These are phyloP conservation scores for Mythimna ferrago DNA, from an alignment of 2,888 invertebrate genomes.

Conservation along the genomic window DNA sequence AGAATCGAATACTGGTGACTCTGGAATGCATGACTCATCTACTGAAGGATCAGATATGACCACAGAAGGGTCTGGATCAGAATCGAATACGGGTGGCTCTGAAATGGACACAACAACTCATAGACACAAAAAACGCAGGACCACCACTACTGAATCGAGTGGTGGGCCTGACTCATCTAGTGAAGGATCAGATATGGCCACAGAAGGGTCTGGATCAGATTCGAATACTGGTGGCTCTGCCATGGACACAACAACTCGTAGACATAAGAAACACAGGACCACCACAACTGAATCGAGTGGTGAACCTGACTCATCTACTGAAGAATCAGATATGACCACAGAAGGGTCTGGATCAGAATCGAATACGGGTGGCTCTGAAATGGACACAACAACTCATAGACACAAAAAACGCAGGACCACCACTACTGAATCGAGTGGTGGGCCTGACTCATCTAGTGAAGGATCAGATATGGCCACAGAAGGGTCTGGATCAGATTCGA, in stretches of 20 bases:
- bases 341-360: not conserved
- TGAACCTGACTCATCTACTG: not conserved
- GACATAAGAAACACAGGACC: no score
- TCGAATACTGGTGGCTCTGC: not conserved
- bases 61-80: no score
- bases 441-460: not conserved
- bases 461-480: no score
- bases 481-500: no score
- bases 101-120: not conserved
- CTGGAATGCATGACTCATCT: no score
- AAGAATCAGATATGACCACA: no score
- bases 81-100: not conserved
- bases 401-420: no score
- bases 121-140: not conserved
- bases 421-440: not conserved
- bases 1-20: no score
- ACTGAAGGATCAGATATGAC: no score
- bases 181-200: no score
- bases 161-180: not conserved
- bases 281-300: not conserved
- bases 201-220: not conserved
- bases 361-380: not conserved
- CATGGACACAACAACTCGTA: not conserved
- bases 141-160: not conserved
- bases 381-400: not conserved